Base-by-base conservation (phyloP, 2,888 invertebrate genomes). In the Amphipoea lucens region DNA sequence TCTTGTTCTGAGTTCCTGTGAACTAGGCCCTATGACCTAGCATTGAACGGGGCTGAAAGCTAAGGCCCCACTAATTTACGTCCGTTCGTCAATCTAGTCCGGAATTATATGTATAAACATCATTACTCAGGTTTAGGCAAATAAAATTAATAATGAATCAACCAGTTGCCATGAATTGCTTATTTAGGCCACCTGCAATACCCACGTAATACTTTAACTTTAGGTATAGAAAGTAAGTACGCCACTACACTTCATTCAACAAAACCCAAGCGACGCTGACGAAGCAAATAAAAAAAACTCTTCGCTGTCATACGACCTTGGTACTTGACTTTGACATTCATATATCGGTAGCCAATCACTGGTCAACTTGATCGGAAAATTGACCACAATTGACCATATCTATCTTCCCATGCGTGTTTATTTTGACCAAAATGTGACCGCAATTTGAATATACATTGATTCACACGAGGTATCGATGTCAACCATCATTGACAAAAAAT, bases 301-400 rank as follows among this genome's bases (percentile, higher is more conserved):
- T 77, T 87, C 1, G 66, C 68, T 45, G 66, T 70, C 71, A 73
- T 87, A 68, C 17, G 42, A 81, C 76, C 85, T 90, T 93, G 90
- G 91, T 92, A 91, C 74, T 78, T 89, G 88, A 90, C 87, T 88
- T 85, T 89, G 89, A 90, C 89, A 87, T 88, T 89, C 79, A 74
- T 57, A 70, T 73, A 84, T 86, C 89, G 81, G 87, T 87, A 87
- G 86, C 84, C 87, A 73, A 90, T 86, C 85, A 86, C 69, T 83
- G 72, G 83, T 87, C 88, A 83, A 89, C 86, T 87, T 87, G 88
- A 88, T 79, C 84, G 83, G 82, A 88, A 91, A 86, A 89, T 87
- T 83, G 84, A 92, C 92, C 92, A 87, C 91, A 91, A 90, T 87
- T 90, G 86, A 87, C 85, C 77, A 82, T 87, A 69, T 90, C 88